phyloP scores from a whole-genome alignment of 2,113 vertebrate genomes.

The Sylvia atricapilla region DNA sequence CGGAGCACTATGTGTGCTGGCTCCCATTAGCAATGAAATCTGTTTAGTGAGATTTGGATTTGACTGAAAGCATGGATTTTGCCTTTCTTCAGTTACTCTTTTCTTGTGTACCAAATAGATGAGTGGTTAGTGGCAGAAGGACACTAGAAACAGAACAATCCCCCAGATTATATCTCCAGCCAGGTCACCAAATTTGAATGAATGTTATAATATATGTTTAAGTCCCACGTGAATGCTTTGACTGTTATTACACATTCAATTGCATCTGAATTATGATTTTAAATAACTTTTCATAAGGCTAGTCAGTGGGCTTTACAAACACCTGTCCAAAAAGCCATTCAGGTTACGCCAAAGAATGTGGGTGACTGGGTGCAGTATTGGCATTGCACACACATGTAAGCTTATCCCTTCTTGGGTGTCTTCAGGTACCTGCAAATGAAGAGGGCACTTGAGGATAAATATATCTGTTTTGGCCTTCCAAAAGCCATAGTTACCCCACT shows the following conservation, averaged over 20 bases:
- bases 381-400: fast-evolving
- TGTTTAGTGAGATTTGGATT: neutral
- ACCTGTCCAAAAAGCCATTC: neutral
- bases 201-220: neutral
- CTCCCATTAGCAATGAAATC: conserved; percentile 1
- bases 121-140: neutral
- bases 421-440: neutral
- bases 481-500: neutral
- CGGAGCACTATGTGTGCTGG: neutral
- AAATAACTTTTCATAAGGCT: neutral
- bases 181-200: neutral
- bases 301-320: neutral
- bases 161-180: neutral
- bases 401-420: neutral
- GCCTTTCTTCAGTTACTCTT: neutral
- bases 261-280: neutral
- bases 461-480: neutral
- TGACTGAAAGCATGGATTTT: neutral
- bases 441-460: neutral
- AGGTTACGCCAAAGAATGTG: neutral
- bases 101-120: neutral
- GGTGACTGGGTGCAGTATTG: neutral
- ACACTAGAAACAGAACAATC: neutral
- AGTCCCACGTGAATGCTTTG: neutral
- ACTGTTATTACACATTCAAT: neutral